These are phyloP conservation scores for Mastomys natalensis DNA, from an alignment of 2,113 vertebrate genomes.

Conservation along the genomic window DNA sequence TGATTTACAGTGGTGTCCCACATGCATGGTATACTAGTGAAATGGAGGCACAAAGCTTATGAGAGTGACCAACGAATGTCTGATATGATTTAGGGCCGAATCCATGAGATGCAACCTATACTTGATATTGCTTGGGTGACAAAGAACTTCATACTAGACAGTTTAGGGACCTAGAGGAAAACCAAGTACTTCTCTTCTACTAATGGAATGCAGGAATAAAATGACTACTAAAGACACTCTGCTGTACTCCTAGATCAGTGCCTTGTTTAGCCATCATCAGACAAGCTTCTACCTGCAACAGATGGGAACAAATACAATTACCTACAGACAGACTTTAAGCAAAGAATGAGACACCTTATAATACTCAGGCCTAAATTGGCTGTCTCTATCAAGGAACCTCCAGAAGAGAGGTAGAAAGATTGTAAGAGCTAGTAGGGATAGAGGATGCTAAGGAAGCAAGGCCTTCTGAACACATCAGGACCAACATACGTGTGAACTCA, in stretches of 20 bases:
- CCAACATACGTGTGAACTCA: background rate
- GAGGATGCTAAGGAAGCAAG: background rate
- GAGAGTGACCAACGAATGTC: background rate
- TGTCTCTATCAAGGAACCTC: background rate
- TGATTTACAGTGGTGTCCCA: background rate
- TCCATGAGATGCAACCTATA: background rate
- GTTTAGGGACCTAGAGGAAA: background rate
- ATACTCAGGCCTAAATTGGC: background rate
- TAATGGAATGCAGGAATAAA: background rate
- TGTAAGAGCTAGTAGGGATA: no score
- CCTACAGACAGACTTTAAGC: background rate
- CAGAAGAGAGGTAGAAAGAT: background rate
- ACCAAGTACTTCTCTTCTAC: background rate
- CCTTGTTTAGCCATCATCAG: background rate
- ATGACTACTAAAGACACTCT: background rate
- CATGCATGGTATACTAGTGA: background rate
- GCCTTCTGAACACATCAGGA: background rate
- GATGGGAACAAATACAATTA: background rate
- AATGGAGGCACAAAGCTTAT: background rate
- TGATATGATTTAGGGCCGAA: background rate
- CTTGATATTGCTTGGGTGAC: background rate
- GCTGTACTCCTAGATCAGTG: background rate
- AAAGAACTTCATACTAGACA: background rate
- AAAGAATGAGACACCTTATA: background rate
- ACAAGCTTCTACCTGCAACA: background rate